Evolutionary conservation across 2,113 vertebrate species (phyloP).

Genomic region (Esox niger): DNA sequence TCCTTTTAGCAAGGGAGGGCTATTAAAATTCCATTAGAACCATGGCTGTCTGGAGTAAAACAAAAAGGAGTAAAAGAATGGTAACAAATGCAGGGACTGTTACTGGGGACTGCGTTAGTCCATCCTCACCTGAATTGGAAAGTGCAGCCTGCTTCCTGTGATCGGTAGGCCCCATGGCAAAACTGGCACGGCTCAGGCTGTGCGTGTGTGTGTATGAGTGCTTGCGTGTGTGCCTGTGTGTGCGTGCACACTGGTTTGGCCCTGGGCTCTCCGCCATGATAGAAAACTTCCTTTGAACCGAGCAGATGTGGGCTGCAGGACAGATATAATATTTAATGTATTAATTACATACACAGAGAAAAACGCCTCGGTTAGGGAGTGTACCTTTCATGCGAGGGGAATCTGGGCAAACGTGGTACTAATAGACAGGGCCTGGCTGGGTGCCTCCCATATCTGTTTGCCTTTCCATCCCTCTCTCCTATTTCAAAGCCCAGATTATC

Average conservation of each 20-base stretch:
- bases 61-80: slow-evolving; percentile 31
- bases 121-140: slow-evolving; percentile 70
- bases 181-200: slow-evolving; percentile 66
- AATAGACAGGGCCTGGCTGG: slow-evolving; percentile 52
- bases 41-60: slow-evolving; percentile 38
- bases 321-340: slow-evolving; percentile 74
- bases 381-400: slow-evolving; percentile 50
- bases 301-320: slow-evolving; percentile 63
- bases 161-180: slow-evolving; percentile 72
- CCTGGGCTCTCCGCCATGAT: slow-evolving; percentile 59
- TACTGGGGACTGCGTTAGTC: slow-evolving; percentile 58
- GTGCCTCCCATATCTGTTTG: slow-evolving; percentile 32
- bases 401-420: slow-evolving; percentile 44
- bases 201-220: background rate
- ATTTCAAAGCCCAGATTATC: background rate
- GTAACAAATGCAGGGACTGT: slow-evolving; percentile 45
- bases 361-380: slow-evolving; percentile 51
- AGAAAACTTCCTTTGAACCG: slow-evolving; percentile 69
- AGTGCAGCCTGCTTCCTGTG: slow-evolving; percentile 70
- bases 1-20: slow-evolving; percentile 46
- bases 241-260: slow-evolving; percentile 22
- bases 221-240: slow-evolving; percentile 4
- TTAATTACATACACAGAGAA: slow-evolving; percentile 68
- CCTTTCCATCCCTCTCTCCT: slow-evolving; percentile 7
- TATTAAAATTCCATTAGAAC: slow-evolving; percentile 65